Base-by-base conservation (phyloP, 2,113 vertebrate species). In the Phrynosoma platyrhinos region DNA sequence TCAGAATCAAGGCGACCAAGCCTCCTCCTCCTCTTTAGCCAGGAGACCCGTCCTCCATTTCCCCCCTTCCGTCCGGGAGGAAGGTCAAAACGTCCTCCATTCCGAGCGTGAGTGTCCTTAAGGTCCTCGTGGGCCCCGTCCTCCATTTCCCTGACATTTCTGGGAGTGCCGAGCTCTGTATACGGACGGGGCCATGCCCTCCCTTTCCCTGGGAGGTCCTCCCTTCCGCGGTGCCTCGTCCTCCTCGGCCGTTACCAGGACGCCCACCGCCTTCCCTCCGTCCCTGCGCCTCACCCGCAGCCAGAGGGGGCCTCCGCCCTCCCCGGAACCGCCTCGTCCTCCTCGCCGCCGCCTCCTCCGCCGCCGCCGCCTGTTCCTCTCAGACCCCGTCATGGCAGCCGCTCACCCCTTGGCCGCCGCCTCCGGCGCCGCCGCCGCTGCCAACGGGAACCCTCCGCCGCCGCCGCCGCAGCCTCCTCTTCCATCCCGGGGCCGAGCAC, bases 401-500 rank as follows among this genome's bases (percentile, higher is more conserved):
- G 83, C 64, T 88, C 75, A 85, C 93, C 90, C 87, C 85, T 78
- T 62, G 83, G 79, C 62, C 79, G 40, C 72, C 32, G 84, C 83
- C 86, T 86, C 91, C 91, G 68, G 84, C 86, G 89, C 93, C 95
- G 88, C 91, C 87, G 78, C 36, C 36, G 2, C n/a, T n/a, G n/a
- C 66, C 87, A 69, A 62, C 87, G 87, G 79, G 12, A 18, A 53
- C 72, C 81, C 80, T 53, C 30, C 64, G 86, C 79, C 85, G 86
- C 87, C 75, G 87, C 88, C 81, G 80, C 84, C 93, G 79, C 94
- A 90, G 72, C 94, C 95, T 36, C 36, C 36, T 36, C 36, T 36
- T 95, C 96, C 97, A 97, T 97, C 90, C 94, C 93, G 96, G 96
- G 94, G 94, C 93, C 92, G 90, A 79, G 92, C 84, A 92, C 95